Evolutionary conservation across 2,797 vertebrate species (phyloP), one percentile per base, ranked within the genome.

Genomic region (Sebastes matsubarae): DNA sequence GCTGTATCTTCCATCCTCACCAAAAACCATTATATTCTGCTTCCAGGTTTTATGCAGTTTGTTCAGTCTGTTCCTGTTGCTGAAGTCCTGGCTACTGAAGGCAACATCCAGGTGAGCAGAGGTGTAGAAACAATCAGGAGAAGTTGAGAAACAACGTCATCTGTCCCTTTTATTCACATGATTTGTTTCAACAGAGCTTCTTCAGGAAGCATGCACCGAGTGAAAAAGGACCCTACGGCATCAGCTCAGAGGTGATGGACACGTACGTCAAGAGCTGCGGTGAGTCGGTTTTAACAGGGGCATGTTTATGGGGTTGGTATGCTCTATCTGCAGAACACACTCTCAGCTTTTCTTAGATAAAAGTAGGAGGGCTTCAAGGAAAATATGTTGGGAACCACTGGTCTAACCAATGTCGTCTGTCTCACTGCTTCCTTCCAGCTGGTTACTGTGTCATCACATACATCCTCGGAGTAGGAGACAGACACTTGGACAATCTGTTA

Each of bases 361-460:
- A 46, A 46, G 16, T 20, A 16, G 38, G 38, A 46, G 38, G 14
- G 38, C 6, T 46, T 7, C 38, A 46, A 46, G 38, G 38, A 46
- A 46, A 16, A 7, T 1, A 46, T 46, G 38, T 46, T 46, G 42
- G 42, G 42, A 46, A 46, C 42, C 42, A 18, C 42, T 20, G 6
- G 46, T 57, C 22, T 55, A 9, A 63, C 50, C 29, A 1, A 1
- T 14, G 2, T 32, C 1, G 1, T 67, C 5, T 55, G 1, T 72
- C 1, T 80, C 11, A 46, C 42, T 59, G 29, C 63, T 1, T 80
- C 65, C 34, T 77, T 94, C 30, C 94, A 99, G 98, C 98, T 89
- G 98, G 98, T 57, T 99, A 99, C 89, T 99, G 98, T 54, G 98
- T 99, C 84, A 99, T 99, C 91, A 99, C 98, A 0, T 99, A 99